Conservation (phyloP, 2,113 vertebrate species). For the Nipponia nippon region DNA sequence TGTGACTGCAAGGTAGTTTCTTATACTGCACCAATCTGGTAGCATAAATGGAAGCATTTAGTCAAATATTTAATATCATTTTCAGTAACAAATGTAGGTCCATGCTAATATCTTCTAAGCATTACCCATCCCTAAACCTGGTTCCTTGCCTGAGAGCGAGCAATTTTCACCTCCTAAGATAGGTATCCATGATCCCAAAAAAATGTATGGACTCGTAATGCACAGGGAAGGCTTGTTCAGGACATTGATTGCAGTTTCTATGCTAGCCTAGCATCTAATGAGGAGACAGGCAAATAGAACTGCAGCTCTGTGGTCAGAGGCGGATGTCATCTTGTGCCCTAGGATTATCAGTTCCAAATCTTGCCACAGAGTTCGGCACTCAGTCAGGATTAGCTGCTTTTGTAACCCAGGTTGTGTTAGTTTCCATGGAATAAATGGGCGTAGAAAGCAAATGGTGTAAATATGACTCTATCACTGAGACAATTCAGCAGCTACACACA, state of each 20-base stretch:
- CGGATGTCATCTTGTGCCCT: neutral
- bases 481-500: neutral
- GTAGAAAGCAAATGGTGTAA: neutral
- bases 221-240: neutral
- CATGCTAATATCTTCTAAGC: neutral
- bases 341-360: neutral
- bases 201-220: neutral
- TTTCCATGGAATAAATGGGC: neutral
- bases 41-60: neutral
- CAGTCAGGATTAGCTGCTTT: neutral
- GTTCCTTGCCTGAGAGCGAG: neutral
- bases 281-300: neutral
- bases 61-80: neutral
- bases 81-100: neutral
- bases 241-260: neutral
- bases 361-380: neutral
- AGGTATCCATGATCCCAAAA: neutral
- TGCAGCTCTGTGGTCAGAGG: neutral
- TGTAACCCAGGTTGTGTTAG: neutral
- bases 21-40: neutral
- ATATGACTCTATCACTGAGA: neutral
- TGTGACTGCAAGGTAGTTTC: neutral
- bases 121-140: neutral
- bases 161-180: neutral
- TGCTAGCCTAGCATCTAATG: fast-evolving